Conservation (phyloP, 1,140 invertebrate genomes). For the Drosophila santomea region DNA sequence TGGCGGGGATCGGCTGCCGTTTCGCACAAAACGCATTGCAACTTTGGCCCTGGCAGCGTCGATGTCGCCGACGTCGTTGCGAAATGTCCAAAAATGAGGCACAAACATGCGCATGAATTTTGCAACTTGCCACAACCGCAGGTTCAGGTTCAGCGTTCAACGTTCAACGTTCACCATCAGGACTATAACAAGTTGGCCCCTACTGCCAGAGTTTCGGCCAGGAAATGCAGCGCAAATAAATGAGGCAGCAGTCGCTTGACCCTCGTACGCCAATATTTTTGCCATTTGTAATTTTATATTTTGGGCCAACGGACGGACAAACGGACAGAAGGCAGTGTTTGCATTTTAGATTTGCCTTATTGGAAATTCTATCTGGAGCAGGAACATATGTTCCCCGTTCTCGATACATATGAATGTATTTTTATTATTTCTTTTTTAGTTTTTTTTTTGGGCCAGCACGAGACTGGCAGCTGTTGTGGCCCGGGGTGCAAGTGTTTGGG, state of each 20-base stretch:
- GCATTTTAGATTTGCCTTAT: constrained; percentile 65
- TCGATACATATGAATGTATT: constrained; percentile 5
- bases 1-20: constrained; percentile 30
- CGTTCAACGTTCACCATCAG: constrained; percentile 17
- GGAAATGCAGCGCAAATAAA: constrained; percentile 76
- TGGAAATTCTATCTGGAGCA: constrained; percentile 55
- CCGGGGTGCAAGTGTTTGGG: constrained; percentile 32
- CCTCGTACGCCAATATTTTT: constrained; percentile 67
- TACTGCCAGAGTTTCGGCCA: constrained; percentile 38
- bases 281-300: constrained; percentile 76
- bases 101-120: constrained; percentile 81
- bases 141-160: constrained; percentile 11
- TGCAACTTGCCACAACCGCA: constrained; percentile 50
- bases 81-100: constrained; percentile 78
- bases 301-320: constrained; percentile 7
- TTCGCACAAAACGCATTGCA: constrained; percentile 75
- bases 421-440: background rate
- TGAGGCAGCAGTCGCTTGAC: constrained; percentile 63
- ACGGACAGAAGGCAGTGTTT: constrained; percentile 13
- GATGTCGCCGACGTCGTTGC: constrained; percentile 47
- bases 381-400: constrained; percentile 16
- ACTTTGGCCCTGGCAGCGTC: constrained; percentile 62
- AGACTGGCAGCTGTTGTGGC: constrained; percentile 25
- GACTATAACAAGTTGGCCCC: constrained; percentile 65
- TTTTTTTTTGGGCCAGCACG: constrained; percentile 7